phyloP scores from a whole-genome alignment of 2,888 invertebrate genomes.

The Conomelus anceps region DNA sequence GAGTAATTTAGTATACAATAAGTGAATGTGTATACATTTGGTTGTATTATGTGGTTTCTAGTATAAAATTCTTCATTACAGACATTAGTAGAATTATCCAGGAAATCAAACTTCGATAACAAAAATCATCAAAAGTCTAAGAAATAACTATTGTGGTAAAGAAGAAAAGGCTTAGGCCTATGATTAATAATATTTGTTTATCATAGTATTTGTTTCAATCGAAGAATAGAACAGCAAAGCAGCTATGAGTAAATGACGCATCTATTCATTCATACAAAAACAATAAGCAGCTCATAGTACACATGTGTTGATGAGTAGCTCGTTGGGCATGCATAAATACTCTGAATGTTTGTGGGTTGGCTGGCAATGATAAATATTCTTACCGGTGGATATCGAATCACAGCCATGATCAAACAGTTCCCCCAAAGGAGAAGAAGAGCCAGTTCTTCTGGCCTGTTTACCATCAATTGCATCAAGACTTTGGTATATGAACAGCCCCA shows the following conservation, averaged over 20 bases:
- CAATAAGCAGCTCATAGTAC: not conserved
- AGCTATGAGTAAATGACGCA: not conserved
- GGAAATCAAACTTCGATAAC: not conserved
- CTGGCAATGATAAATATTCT: conserved; percentile 4
- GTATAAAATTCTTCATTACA: too few relatives aligned
- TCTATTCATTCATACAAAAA: not conserved
- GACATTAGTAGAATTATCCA: too few relatives aligned
- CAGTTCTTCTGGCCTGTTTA: conserved; percentile 94
- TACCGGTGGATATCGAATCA: conserved; percentile 90
- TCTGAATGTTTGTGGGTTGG: not conserved
- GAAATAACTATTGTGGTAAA: not conserved
- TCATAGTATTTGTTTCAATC: not conserved
- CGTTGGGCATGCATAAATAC: too few relatives aligned
- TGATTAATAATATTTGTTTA: not conserved
- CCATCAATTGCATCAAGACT: conserved; percentile 98
- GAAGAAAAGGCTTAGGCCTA: not conserved
- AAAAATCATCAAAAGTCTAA: not conserved
- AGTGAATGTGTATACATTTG: too few relatives aligned
- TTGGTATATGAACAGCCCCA: conserved; percentile 95
- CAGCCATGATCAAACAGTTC: conserved; percentile 99
- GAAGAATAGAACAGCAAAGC: not conserved
- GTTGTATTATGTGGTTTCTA: too few relatives aligned
- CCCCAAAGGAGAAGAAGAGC: conserved; percentile 85
- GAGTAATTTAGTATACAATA: too few relatives aligned
- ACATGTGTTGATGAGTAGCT: too few relatives aligned